Percentiles rank a stretch among this genome's conserved stretches.
These are phyloP conservation scores for Capitulum mitella DNA, from an alignment of 2,888 invertebrate genomes.

Conservation along the genomic window DNA sequence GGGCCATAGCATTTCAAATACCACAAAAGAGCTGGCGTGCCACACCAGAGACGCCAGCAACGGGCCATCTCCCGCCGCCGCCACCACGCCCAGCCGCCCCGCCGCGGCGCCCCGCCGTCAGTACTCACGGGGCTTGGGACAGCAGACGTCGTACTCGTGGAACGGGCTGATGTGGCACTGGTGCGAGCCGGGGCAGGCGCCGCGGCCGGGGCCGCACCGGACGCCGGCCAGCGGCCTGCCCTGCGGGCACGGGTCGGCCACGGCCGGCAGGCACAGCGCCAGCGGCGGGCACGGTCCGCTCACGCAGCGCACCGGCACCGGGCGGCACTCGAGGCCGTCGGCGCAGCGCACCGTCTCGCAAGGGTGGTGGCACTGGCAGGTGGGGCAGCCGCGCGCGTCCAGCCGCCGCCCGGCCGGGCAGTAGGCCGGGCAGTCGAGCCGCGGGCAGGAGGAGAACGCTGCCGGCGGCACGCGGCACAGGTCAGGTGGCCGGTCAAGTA, in stretches of 20 bases:
- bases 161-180: conserved; percentile 76
- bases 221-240: conserved; percentile 39
- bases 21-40: too few relatives aligned
- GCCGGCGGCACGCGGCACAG: too few relatives aligned
- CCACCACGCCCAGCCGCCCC: too few relatives aligned
- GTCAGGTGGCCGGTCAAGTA: too few relatives aligned
- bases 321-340: conserved; percentile 46
- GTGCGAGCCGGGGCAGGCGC: conserved; percentile 73
- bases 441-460: conserved; percentile 36
- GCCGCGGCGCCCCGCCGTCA: too few relatives aligned
- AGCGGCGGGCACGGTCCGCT: conserved; percentile 43
- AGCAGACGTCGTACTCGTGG: conserved; percentile 74
- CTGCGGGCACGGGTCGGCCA: conserved; percentile 61
- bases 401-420: conserved; percentile 41
- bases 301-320: conserved; percentile 42
- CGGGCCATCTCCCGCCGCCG: too few relatives aligned
- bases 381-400: conserved; percentile 40
- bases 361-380: conserved; percentile 44
- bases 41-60: too few relatives aligned
- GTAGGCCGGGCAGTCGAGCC: conserved; percentile 39
- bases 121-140: conserved; percentile 68
- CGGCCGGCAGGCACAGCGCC: conserved; percentile 64
- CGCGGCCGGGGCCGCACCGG: conserved; percentile 66
- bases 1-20: too few relatives aligned
- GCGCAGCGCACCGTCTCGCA: conserved; percentile 46